Evolutionary conservation across 2,888 invertebrate species (phyloP).

Genomic region (Drosophila paramelanica): DNA sequence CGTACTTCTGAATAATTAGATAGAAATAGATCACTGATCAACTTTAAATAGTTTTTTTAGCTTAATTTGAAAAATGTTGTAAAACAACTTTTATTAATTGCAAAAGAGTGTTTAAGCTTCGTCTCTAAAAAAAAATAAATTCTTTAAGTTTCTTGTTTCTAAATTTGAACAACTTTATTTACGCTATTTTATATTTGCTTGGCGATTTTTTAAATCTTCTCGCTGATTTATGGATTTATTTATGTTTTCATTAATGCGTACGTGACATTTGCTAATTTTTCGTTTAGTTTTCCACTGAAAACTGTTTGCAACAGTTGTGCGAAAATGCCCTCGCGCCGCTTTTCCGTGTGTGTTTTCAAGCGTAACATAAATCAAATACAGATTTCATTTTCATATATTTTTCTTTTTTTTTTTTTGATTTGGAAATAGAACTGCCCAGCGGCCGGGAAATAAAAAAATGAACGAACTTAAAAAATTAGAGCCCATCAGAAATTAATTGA

Average conservation of each 20-base stretch:
- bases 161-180: constrained; percentile 8
- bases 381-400: constrained; percentile 3
- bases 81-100: no score
- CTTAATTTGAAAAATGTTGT: no score
- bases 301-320: constrained; percentile 1
- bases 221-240: constrained; percentile 52
- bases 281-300: constrained; percentile 21
- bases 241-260: constrained; percentile 43
- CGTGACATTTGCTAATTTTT: constrained; percentile 73
- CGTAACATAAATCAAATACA: constrained; percentile 46
- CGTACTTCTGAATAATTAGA: no score
- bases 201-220: constrained; percentile 22
- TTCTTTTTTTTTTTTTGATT: neutral
- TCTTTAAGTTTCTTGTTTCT: neutral
- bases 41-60: no score
- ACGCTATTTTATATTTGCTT: neutral
- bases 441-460: constrained; percentile 9
- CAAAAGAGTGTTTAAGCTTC: constrained; percentile 1
- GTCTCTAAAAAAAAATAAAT: neutral
- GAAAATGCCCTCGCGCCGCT: constrained; percentile 41
- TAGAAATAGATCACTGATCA: no score
- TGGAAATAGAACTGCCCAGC: constrained; percentile 21
- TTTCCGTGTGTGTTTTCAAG: constrained; percentile 26
- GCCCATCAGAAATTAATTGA: constrained; percentile 48
- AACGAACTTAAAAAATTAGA: neutral